Base-by-base conservation (phyloP, 2,113 vertebrate genomes). In the Oreochromis aureus region DNA sequence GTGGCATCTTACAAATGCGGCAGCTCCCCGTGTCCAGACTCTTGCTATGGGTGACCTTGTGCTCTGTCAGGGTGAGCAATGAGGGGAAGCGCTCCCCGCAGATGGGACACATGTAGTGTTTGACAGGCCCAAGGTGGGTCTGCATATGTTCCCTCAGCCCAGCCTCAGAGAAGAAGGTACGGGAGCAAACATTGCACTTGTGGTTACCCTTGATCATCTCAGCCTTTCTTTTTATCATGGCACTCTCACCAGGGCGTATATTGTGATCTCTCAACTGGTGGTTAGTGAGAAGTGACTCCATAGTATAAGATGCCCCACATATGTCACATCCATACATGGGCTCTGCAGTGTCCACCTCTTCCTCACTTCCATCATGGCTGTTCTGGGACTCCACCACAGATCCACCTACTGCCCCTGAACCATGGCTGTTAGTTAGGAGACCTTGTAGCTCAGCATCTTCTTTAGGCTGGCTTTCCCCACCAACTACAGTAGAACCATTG, bases 41-140 rank as follows among this genome's bases (percentile, higher is more conserved):
- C 97, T 99, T 99, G 94, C 99, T 99, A 83, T 99, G 99, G 3
- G 99, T 99, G 89, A 99, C 99, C 93, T 99, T 99, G 96, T 99
- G 99, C 83, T 99, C 99, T 5, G 99, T 99, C 87, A 99, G 97
- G 85, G 99, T 99, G 87, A 99, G 97, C 90, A 99, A 97, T 61
- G 99, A 99, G 0, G 99, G 99, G 94, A 99, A 99, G 41, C 99
- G 97, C 92, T 99, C 99, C 0, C 99, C 99, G 44, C 99, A 99
- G 93, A 99, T 99, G 12, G 99, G 99, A 93, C 99, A 99, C 99
- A 99, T 99, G 89, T 99, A 99, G 95, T 99, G 99, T 95, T 99
- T 99, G 91, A 99, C 99, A 9, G 99, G 99, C 87, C 99, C 99
- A 85, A 99, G 96, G 97, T 99, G 99, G 36, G 99, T 99, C 95